Evolutionary conservation across 1,140 invertebrate species (phyloP).

Genomic region (Lordiphosa mommai): DNA sequence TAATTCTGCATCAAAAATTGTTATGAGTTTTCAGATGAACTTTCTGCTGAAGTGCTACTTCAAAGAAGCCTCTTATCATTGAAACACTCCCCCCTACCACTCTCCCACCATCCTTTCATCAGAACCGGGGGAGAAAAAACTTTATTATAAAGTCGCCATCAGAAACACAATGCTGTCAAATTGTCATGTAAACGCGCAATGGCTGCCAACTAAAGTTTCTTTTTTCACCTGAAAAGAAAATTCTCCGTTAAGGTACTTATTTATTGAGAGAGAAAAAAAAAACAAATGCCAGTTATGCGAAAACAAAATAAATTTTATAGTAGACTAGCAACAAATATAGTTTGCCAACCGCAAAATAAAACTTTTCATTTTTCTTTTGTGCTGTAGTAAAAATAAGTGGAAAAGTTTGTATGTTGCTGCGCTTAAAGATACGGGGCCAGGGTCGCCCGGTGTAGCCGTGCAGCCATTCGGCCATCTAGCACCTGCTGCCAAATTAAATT

Average conservation of each 20-base stretch:
- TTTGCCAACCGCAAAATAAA: slow-evolving; percentile 40
- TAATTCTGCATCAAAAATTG: too few species aligned
- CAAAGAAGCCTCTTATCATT: too few species aligned
- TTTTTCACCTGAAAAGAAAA: slow-evolving; percentile 12
- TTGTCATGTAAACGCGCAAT: slow-evolving; percentile 60
- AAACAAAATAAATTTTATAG: slow-evolving; percentile 73
- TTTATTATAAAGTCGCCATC: slow-evolving; percentile 9
- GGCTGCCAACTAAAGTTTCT: slow-evolving; percentile 56
- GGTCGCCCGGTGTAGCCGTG: too few species aligned
- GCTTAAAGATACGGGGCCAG: slow-evolving; percentile 54
- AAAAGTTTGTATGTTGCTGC: slow-evolving; percentile 57
- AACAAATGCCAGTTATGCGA: slow-evolving; percentile 56
- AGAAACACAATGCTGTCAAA: slow-evolving; percentile 48
- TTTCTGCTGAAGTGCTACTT: too few species aligned
- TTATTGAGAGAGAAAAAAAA: slow-evolving; percentile 45
- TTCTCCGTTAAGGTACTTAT: slow-evolving; percentile 57
- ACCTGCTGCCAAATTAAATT: slow-evolving; percentile 71
- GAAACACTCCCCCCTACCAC: too few species aligned
- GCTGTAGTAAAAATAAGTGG: slow-evolving; percentile 59
- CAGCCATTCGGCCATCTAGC: slow-evolving; percentile 18
- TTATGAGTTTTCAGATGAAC: too few species aligned
- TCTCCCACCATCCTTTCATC: too few species aligned
- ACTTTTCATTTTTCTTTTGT: slow-evolving; percentile 28
- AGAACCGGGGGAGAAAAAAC: slow-evolving; percentile 12
- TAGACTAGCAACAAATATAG: slow-evolving; percentile 23